phyloP scores from a whole-genome alignment of 1,140 invertebrate species.

The Coelopa frigida region DNA sequence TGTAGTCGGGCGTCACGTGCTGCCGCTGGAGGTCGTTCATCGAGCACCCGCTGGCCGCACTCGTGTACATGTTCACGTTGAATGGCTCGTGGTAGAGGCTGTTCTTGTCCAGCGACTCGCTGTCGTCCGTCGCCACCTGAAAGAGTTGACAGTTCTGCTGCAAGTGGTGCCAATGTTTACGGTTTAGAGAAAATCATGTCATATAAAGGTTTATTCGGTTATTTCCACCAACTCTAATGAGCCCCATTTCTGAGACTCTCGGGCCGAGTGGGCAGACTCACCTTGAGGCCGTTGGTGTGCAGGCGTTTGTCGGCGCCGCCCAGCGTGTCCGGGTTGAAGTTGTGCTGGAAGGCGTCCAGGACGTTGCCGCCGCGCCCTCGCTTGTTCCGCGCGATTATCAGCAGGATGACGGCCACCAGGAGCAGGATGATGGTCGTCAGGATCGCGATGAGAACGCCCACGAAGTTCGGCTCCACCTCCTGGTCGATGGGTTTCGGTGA shows the following conservation, averaged over 20 bases:
- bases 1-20: slow-evolving; percentile 46
- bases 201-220: too few relatives aligned
- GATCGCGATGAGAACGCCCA: slow-evolving; percentile 69
- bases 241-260: too few relatives aligned
- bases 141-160: background rate
- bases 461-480: slow-evolving; percentile 54
- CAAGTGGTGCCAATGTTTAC: background rate
- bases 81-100: slow-evolving; percentile 48
- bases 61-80: slow-evolving; percentile 47
- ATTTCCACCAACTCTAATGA: too few relatives aligned
- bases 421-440: slow-evolving; percentile 66
- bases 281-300: slow-evolving; percentile 48
- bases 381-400: slow-evolving; percentile 63
- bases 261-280: slow-evolving; percentile 30
- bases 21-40: slow-evolving; percentile 44
- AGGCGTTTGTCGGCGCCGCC: slow-evolving; percentile 45
- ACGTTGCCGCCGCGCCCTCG: slow-evolving; percentile 52
- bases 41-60: slow-evolving; percentile 42
- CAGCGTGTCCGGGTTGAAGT: slow-evolving; percentile 43
- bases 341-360: slow-evolving; percentile 42
- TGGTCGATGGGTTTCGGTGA: slow-evolving; percentile 44
- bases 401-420: slow-evolving; percentile 59
- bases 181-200: too few relatives aligned
- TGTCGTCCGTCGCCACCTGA: slow-evolving; percentile 41
- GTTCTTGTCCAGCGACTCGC: slow-evolving; percentile 46